A percentile compares a stretch with the other conserved stretches of the same genome.
These are phyloP conservation scores for Corythoichthys haematopterus DNA, from an alignment of 2,113 vertebrate genomes.

Conservation along the genomic window DNA sequence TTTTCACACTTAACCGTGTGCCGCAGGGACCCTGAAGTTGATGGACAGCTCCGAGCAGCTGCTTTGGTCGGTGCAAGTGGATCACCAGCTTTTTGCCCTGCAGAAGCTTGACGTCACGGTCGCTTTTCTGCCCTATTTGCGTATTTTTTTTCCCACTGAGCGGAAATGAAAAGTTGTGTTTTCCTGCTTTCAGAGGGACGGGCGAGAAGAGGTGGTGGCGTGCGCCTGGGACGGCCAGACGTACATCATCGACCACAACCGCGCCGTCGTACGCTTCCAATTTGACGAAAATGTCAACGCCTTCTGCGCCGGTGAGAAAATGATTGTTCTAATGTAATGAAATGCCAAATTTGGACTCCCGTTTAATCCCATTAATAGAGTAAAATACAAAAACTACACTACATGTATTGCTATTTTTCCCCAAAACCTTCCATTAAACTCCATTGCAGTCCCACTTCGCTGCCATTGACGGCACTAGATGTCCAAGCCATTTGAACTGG, in stretches of 20 bases:
- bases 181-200: constrained; percentile 79
- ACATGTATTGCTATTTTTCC: too few relatives aligned
- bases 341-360: not conserved
- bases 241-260: constrained; percentile 92
- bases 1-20: too few relatives aligned
- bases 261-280: constrained; percentile 91
- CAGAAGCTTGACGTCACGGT: constrained; percentile 96
- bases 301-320: constrained; percentile 86
- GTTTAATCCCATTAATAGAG: too few relatives aligned
- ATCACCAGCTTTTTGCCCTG: constrained; percentile 94
- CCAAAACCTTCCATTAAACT: too few relatives aligned
- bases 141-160: not conserved
- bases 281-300: constrained; percentile 97
- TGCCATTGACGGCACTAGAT: too few relatives aligned
- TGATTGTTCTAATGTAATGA: too few relatives aligned
- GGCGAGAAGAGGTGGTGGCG: constrained; percentile 91
- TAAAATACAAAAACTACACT: too few relatives aligned
- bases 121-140: constrained; percentile 45
- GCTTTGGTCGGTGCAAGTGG: constrained; percentile 95
- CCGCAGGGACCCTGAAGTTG: constrained; percentile 86
- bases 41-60: constrained; percentile 93
- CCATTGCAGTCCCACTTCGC: too few relatives aligned
- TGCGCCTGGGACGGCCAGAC: constrained; percentile 98
- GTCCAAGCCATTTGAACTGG: too few relatives aligned
- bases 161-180: not conserved